phyloP scores from a whole-genome alignment of 1,140 invertebrate genomes.

The Drosophila carrolli region DNA sequence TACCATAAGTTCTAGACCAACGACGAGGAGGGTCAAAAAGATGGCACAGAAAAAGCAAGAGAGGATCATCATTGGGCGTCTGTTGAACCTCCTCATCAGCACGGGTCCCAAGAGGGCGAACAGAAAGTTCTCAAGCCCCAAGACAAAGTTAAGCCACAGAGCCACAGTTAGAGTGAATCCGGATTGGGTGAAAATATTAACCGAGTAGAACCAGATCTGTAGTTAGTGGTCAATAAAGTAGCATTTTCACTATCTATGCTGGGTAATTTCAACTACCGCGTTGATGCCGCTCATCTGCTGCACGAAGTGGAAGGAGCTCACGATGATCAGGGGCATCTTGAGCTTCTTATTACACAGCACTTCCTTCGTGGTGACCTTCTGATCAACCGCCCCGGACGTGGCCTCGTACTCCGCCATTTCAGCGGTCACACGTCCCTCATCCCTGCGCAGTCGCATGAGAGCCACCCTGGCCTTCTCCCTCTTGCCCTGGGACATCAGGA shows the following conservation, averaged over 20 bases:
- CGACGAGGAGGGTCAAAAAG: conserved; percentile 85
- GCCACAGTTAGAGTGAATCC: conserved; percentile 85
- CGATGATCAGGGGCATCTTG: conserved; percentile 88
- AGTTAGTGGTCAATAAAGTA: background rate
- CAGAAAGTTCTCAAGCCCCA: conserved; percentile 87
- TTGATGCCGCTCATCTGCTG: conserved; percentile 94
- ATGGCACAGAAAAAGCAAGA: conserved; percentile 85
- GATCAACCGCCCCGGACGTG: conserved; percentile 90
- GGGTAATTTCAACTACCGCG: conserved; percentile 87
- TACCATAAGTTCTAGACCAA: conserved; percentile 86
- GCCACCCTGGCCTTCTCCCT: conserved; percentile 85
- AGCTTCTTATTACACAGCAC: conserved; percentile 27
- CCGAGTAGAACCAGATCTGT: conserved; percentile 90
- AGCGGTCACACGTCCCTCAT: conserved; percentile 18
- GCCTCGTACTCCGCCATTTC: conserved; percentile 93
- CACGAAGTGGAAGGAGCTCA: conserved; percentile 89
- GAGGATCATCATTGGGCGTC: conserved; percentile 85
- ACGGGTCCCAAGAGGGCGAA: conserved; percentile 87
- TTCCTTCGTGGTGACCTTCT: conserved; percentile 1
- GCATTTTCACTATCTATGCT: background rate
- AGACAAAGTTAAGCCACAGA: conserved; percentile 88
- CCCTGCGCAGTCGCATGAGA: conserved; percentile 79
- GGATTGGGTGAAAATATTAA: conserved; percentile 87
- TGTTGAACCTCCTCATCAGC: conserved; percentile 85
- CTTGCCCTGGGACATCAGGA: conserved; percentile 88